A percentile compares a stretch with the other conserved stretches of the same genome.
Evolutionary conservation across 2,888 invertebrate genomes (phyloP).

Genomic region (Eucera pruinosa): DNA sequence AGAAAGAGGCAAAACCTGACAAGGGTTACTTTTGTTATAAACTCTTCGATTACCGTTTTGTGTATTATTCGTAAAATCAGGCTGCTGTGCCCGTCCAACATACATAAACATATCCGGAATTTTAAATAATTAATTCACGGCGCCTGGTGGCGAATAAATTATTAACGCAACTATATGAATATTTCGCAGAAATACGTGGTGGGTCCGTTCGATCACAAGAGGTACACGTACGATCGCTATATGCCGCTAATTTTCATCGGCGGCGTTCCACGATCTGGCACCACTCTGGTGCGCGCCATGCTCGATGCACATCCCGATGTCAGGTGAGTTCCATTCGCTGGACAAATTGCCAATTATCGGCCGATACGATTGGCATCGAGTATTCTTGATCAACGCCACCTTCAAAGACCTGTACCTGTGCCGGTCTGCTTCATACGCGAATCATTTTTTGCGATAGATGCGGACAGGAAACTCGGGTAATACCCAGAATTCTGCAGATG

Average conservation of each 20-base stretch:
- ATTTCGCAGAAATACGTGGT: slow-evolving; percentile 87
- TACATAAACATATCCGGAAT: no score
- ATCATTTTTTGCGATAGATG: slow-evolving; percentile 87
- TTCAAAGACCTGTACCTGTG: slow-evolving; percentile 3
- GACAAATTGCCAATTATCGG: slow-evolving; percentile 55
- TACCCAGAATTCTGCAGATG: slow-evolving; percentile 97
- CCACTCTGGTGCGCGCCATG: slow-evolving; percentile 98
- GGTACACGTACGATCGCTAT: slow-evolving; percentile 91
- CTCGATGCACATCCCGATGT: slow-evolving; percentile 98
- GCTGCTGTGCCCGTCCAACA: no score
- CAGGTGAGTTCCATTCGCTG: slow-evolving; percentile 86
- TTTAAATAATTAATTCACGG: not conserved
- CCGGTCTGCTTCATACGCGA: not conserved
- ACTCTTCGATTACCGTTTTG: no score
- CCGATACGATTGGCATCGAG: slow-evolving; percentile 32
- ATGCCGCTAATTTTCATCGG: slow-evolving; percentile 99
- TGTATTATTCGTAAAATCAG: no score
- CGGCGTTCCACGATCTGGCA: slow-evolving; percentile 98
- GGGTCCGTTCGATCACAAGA: slow-evolving; percentile 87
- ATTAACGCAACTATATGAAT: not conserved
- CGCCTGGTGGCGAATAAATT: not conserved
- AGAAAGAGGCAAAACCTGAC: no score
- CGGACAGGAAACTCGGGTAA: slow-evolving; percentile 98
- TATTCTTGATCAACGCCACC: slow-evolving; percentile 2
- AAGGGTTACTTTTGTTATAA: no score